These are phyloP conservation scores for Hylyphantes graminicola DNA, from an alignment of 1,140 invertebrate genomes.

Conservation along the genomic window DNA sequence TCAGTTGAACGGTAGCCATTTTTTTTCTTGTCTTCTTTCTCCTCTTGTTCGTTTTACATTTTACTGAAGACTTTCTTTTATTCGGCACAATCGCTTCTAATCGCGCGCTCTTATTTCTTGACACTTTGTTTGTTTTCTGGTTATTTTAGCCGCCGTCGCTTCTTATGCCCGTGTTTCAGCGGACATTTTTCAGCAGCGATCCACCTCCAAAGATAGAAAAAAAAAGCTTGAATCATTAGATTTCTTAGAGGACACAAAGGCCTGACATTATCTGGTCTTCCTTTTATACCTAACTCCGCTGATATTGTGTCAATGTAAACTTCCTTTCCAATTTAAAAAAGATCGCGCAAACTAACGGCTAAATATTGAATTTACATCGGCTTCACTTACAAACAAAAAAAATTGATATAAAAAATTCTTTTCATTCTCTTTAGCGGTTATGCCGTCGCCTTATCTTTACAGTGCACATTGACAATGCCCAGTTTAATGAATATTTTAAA, in stretches of 20 bases:
- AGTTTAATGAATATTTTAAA: conserved; percentile 60
- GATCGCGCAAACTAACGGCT: conserved; percentile 43
- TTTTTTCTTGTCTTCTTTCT: conserved; percentile 18
- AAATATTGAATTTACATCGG: conserved; percentile 58
- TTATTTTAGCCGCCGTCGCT: conserved; percentile 55
- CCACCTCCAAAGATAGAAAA: conserved; percentile 22
- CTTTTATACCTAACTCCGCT: conserved; percentile 45
- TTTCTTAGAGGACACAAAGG: conserved; percentile 53
- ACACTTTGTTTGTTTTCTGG: conserved; percentile 59
- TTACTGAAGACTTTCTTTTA: conserved; percentile 56
- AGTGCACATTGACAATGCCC: conserved; percentile 45
- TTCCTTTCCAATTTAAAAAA: conserved; percentile 43
- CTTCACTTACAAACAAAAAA: conserved; percentile 52
- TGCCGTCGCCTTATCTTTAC: conserved; percentile 41
- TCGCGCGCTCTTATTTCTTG: conserved; percentile 57
- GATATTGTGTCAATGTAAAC: conserved; percentile 60
- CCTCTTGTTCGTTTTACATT: conserved; percentile 49
- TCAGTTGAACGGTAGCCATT: conserved; percentile 45
- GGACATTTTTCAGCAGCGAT: conserved; percentile 25
- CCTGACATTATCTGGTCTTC: conserved; percentile 56
- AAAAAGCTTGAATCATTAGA: conserved; percentile 52
- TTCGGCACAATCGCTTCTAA: conserved; percentile 54
- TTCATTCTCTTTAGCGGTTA: conserved; percentile 52
- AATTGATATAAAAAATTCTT: conserved; percentile 30
- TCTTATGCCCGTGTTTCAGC: conserved; percentile 30